These are phyloP conservation scores for Macrotis lagotis DNA, from an alignment of 2,113 vertebrate genomes.

Conservation along the genomic window DNA sequence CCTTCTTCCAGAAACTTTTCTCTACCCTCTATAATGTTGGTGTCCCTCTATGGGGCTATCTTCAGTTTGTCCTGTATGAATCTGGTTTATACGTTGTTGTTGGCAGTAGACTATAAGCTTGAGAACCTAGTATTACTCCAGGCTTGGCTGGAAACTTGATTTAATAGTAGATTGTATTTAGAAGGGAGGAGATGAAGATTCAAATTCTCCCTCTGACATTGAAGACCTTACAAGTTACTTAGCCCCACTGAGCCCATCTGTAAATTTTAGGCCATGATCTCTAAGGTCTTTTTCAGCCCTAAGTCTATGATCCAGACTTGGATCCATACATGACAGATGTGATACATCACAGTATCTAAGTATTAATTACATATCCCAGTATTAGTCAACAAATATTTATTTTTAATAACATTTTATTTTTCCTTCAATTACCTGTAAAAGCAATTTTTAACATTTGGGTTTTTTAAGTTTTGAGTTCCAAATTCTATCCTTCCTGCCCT, in stretches of 20 bases:
- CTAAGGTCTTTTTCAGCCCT: background rate
- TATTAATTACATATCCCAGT: no score
- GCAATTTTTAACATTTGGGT: background rate
- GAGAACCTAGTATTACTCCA: background rate
- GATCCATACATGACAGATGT: background rate
- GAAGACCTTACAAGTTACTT: background rate
- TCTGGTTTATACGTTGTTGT: background rate
- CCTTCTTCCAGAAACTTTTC: background rate
- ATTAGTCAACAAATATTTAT: no score
- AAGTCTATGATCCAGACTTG: background rate
- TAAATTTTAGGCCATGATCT: background rate
- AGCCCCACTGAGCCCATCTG: background rate
- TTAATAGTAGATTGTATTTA: background rate
- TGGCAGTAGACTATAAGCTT: background rate
- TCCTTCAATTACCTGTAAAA: background rate
- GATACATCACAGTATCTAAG: no score
- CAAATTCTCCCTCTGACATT: background rate
- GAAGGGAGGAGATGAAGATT: background rate
- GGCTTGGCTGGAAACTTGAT: background rate
- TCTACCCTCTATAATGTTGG: background rate
- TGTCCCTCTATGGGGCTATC: background rate
- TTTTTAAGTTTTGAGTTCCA: background rate
- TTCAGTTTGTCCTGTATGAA: background rate
- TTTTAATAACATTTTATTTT: background rate
- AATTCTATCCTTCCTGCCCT: background rate